Base-by-base conservation (phyloP, 1,140 invertebrate genomes). In the Coenobita brevimanus region DNA sequence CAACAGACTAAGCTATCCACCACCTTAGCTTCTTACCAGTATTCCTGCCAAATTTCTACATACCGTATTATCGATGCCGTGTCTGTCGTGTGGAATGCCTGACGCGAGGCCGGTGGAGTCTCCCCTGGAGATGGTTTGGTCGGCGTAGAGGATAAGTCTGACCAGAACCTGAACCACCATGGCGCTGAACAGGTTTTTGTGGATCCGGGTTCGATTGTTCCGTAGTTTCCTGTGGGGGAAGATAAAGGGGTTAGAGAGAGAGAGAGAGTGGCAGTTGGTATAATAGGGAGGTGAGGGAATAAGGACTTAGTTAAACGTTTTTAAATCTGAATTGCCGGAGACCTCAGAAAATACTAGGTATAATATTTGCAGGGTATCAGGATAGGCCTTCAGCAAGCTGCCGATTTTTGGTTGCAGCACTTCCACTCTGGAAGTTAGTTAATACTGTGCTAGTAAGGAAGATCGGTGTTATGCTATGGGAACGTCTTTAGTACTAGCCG, bases 201-300 rank as follows among this genome's bases (percentile, higher is more conserved):
- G 97, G 76, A 98, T 97, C 79, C 95, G 94, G 1, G 97, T 98
- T 79, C 97, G 94, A 91, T 96, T 97, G 91, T 98, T 98, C 87
- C 95, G 94, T 36, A 98, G 92, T 67, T 95, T 95, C 90, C 97
- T 97, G 92, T 17, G 91, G 91, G 27, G 46, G 33, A 36, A 10
- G 30, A 10, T 3, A 33, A 64, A 15, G 36, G 36, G 36, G 0
- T 0, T 21, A 15, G 41, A n/a, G n/a, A n/a, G n/a, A n/a, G n/a
- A n/a, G n/a, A n/a, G n/a, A n/a, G n/a, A n/a, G n/a, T n/a, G n/a
- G n/a, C n/a, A n/a, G n/a, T n/a, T n/a, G n/a, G n/a, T n/a, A n/a
- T n/a, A n/a, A n/a, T n/a, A n/a, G n/a, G n/a, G n/a, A n/a, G n/a
- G n/a, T n/a, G n/a, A n/a, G n/a, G n/a, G n/a, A n/a, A n/a, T n/a